Base-by-base conservation (phyloP, 2,888 invertebrate genomes). In the Villa cingulata region DNA sequence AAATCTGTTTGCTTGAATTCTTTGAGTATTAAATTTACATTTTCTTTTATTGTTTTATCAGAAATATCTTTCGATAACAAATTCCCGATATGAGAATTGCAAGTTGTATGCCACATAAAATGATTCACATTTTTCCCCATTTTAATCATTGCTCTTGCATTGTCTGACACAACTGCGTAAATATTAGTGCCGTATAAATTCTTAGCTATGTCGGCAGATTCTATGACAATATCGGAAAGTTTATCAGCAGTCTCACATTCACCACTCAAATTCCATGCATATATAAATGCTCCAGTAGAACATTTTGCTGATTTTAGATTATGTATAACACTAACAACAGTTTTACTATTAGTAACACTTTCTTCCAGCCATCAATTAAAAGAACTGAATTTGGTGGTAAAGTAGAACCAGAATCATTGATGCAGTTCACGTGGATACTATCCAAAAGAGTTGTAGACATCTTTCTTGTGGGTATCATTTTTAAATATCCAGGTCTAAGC, bases 131-230 rank as follows among this genome's bases (percentile, higher is more conserved):
- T 49, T 51, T 9, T 57, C 52, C 55, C 57, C 43, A 43, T 57
- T 20, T 45, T 44, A 15, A 56, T 49, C 55, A 58, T 58, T 27
- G 49, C 42, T 29, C 53, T 50, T 3, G 56, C 57, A n/a, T n/a
- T n/a, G n/a, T n/a, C n/a, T n/a, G n/a, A n/a, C n/a, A n/a, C n/a
- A n/a, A n/a, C n/a, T n/a, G 27, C 27, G 9, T 27, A 27, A 9
- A 27, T 27, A 27, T 27, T 27, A 27, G 27, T 27, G 4, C 9
- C 9, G 27, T 27, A 27, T 27, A 6, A 9, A 27, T 27, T 27
- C 9, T 27, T 27, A 27, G 27, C 12, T n/a, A n/a, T n/a, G n/a
- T n/a, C n/a, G n/a, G n/a, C n/a, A n/a, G n/a, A n/a, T n/a, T n/a
- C n/a, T n/a, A 48, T 19, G 14, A 54, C 48, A 34, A 56, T 48